Conservation (phyloP, 2,888 invertebrate genomes). For the Protophormia terraenovae region DNA sequence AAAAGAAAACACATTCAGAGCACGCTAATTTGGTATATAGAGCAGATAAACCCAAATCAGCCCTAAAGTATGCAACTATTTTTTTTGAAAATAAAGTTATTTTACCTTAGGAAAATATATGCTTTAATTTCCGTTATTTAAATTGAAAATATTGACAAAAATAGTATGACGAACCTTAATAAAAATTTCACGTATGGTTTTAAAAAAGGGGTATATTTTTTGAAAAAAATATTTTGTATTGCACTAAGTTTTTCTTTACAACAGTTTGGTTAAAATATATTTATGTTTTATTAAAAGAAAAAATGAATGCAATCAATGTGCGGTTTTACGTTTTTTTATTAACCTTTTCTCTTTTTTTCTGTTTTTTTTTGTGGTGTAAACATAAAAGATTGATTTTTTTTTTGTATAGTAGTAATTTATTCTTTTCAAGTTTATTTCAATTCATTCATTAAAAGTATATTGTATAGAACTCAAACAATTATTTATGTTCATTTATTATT, state of each 20-base stretch:
- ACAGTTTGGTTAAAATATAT: too few species aligned
- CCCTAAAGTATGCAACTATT: constrained; percentile 39
- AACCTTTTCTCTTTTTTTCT: neutral
- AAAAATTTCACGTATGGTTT: neutral
- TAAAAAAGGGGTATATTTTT: too few species aligned
- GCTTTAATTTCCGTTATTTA: constrained; percentile 57
- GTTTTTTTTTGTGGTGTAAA: neutral
- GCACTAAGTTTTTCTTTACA: too few species aligned
- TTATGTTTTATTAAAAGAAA: too few species aligned
- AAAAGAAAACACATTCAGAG: neutral
- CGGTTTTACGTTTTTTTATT: neutral
- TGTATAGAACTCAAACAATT: neutral
- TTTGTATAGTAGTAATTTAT: neutral
- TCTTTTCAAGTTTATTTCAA: neutral
- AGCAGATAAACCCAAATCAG: too few species aligned
- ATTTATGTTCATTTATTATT: neutral
- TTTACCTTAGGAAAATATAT: constrained; percentile 20
- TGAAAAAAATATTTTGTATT: too few species aligned
- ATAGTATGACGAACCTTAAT: neutral
- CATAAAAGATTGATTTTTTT: constrained; percentile 4
- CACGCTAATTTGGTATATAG: neutral
- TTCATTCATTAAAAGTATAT: constrained; percentile 2
- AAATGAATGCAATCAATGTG: too few species aligned
- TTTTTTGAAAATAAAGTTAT: neutral
- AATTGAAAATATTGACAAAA: constrained; percentile 41